Percentiles rank a stretch among this genome's conserved stretches.
These are phyloP conservation scores for Shinisaurus crocodilurus DNA, from an alignment of 2,113 vertebrate genomes.

Conservation along the genomic window DNA sequence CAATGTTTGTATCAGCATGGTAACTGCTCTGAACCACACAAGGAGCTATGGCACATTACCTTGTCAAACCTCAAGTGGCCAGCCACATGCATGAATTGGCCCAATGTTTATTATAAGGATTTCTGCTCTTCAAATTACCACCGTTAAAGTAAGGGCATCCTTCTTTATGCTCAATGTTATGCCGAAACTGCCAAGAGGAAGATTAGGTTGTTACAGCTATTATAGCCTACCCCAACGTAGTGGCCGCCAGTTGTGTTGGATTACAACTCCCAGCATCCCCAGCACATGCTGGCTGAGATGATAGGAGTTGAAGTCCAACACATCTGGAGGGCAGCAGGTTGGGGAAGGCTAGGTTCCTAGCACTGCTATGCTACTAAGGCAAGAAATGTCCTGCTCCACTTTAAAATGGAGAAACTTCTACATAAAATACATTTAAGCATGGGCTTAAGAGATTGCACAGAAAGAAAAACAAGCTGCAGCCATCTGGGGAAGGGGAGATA, in stretches of 20 bases:
- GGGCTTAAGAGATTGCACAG: background rate
- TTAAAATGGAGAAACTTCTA: background rate
- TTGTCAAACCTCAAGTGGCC: background rate
- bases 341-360: no score
- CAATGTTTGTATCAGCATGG: background rate
- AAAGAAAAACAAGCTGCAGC: background rate
- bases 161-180: background rate
- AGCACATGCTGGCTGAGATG: no score
- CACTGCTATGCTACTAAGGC: background rate
- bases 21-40: background rate
- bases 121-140: background rate
- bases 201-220: background rate
- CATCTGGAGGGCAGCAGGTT: no score
- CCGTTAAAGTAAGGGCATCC: background rate
- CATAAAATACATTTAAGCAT: background rate
- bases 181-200: background rate
- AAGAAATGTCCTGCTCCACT: background rate
- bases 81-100: background rate
- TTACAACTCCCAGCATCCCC: no score
- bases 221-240: no score
- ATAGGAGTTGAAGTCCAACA: no score
- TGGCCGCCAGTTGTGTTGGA: no score
- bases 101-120: background rate
- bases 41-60: background rate
- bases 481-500: background rate